Evolutionary conservation across 2,888 invertebrate genomes (phyloP).

Genomic region (Eilema sororculum): DNA sequence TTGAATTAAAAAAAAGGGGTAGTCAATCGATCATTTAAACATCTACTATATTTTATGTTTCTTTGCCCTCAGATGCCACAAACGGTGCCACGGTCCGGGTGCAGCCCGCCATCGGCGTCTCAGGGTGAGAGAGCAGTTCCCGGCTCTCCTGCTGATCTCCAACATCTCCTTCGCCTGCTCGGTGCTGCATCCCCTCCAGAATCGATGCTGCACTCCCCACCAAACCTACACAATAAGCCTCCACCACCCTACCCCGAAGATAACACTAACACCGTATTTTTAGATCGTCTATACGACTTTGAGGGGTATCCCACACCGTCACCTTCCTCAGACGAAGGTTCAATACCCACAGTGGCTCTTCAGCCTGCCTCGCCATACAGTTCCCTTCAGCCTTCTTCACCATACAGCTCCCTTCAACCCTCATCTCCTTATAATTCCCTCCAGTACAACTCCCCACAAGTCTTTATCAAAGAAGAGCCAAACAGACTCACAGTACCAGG

Average conservation of each 20-base stretch:
- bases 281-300: conserved; percentile 83
- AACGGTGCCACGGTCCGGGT: conserved; percentile 92
- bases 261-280: conserved; percentile 66
- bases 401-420: conserved; percentile 70
- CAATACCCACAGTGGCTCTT: conserved; percentile 85
- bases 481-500: conserved; percentile 83
- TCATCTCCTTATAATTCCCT: conserved; percentile 62
- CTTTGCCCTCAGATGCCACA: conserved; percentile 91
- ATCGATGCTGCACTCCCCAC: conserved; percentile 82
- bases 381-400: conserved; percentile 87
- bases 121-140: conserved; percentile 89
- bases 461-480: conserved; percentile 85
- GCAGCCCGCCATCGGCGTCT: conserved; percentile 92
- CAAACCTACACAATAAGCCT: conserved; percentile 78
- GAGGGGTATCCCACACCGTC: conserved; percentile 83
- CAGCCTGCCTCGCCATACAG: conserved; percentile 87
- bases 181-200: conserved; percentile 84
- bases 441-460: conserved; percentile 66
- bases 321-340: conserved; percentile 85
- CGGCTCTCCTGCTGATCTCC: conserved; percentile 84
- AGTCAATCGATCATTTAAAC: background rate
- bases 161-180: conserved; percentile 79
- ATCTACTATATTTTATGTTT: conserved; percentile 28
- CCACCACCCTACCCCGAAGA: conserved; percentile 80
- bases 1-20: background rate